Evolutionary conservation across 2,888 invertebrate species (phyloP), one percentile per base, ranked within the genome.

Genomic region (Antheraea assamensis): DNA sequence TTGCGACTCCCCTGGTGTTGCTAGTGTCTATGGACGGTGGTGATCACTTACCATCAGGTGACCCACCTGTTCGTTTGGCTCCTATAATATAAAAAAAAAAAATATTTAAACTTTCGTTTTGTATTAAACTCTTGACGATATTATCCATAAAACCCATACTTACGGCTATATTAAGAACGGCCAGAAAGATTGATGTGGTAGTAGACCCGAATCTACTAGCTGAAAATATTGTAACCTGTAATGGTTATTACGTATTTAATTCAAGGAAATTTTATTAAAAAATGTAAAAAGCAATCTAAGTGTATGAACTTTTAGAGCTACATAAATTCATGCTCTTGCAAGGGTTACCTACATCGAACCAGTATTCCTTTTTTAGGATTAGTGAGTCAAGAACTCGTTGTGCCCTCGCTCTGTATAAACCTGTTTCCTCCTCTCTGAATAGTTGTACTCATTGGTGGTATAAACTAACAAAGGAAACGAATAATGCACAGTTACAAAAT

Each of bases 401-500:
- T 68, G 68, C 35, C 68, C 68, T 35, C 68, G 68, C 68, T 35
- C 68, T 35, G 68, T 35, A 24, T 31, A 68, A 68, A 68, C 68
- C 68, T 68, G 68, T 68, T 68, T 68, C 10, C 68, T 35, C 68
- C 68, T 35, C 68, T 68, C 68, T n/a, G 19, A 68, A 68, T 68
- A 68, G 35, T n/a, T 35, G 68, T 68, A 35, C 35, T n/a, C n/a
- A 13, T n/a, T 68, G 21, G 42, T 24, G 27, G 15, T 52, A n/a
- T 49, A 17, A 52, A 15, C 21, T 58, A 66, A 30, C n/a, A 70
- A 73, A 68, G 35, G 58, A 73, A 42, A 70, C 35, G 2, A 73
- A 79, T 35, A 10, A 58, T 30, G 55, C 55, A 73, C 68, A 55
- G 70, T 55, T 73, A 73, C 70, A 73, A 75, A 77, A 52, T 75